Evolutionary conservation across 2,888 invertebrate genomes (phyloP).

Genomic region (Amaurobius ferox): DNA sequence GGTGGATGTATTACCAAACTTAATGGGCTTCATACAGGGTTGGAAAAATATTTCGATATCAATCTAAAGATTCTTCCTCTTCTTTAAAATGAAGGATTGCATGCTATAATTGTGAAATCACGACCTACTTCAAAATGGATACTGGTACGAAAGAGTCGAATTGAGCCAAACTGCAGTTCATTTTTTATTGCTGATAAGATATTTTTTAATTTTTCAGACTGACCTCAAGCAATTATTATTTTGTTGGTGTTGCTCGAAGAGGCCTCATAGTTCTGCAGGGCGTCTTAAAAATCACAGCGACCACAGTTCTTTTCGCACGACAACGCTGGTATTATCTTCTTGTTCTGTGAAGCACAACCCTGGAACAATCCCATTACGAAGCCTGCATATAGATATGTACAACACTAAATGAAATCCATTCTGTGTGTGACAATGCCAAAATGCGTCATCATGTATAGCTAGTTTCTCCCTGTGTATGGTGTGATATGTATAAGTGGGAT

Average conservation of each 20-base stretch:
- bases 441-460: neutral
- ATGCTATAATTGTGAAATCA: no score
- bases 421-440: neutral
- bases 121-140: no score
- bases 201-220: slow-evolving; percentile 29
- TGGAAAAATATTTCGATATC: no score
- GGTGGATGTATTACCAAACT: no score
- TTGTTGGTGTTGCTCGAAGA: slow-evolving; percentile 53
- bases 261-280: slow-evolving; percentile 27
- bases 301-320: slow-evolving; percentile 66
- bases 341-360: slow-evolving; percentile 50
- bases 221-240: slow-evolving; percentile 67
- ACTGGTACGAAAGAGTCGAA: no score
- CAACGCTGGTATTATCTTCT: slow-evolving; percentile 57
- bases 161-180: no score
- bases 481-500: no score
- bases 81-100: no score
- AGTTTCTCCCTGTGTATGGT: no score
- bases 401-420: neutral
- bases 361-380: slow-evolving; percentile 31
- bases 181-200: no score
- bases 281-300: slow-evolving; percentile 44
- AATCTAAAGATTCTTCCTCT: no score
- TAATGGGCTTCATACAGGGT: no score
- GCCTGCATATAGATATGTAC: slow-evolving; percentile 60